Percentiles rank a stretch among this genome's conserved stretches.
phyloP scores from a whole-genome alignment of 2,797 vertebrate genomes.

The Coregonus suidteri region DNA sequence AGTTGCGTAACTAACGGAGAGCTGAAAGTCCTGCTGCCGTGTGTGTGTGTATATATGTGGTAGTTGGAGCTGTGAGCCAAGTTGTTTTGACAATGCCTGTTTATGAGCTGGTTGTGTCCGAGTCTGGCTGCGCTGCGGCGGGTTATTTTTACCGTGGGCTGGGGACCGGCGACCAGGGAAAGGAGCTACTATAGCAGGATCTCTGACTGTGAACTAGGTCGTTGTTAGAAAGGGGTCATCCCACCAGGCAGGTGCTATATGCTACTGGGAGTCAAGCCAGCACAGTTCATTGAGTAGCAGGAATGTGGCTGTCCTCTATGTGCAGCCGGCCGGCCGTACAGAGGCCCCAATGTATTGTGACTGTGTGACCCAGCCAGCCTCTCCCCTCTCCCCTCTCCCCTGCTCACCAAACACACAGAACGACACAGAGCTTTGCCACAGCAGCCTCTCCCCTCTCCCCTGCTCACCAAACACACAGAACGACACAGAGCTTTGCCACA shows the following conservation, averaged over 20 bases:
- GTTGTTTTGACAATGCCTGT: neutral
- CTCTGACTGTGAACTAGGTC: neutral
- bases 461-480: neutral
- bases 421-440: neutral
- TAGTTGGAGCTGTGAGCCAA: neutral
- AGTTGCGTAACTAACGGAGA: neutral
- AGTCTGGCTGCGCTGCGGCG: neutral
- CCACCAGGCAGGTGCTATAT: neutral
- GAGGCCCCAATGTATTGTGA: neutral
- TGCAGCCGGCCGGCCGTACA: neutral
- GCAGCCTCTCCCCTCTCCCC: neutral
- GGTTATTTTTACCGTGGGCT: neutral
- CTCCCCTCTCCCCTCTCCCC: neutral
- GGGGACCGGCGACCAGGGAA: neutral
- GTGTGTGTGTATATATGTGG: neutral
- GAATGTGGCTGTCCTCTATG: neutral
- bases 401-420: neutral
- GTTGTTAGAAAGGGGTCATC: neutral
- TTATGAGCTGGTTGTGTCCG: neutral
- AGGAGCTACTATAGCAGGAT: too few relatives aligned
- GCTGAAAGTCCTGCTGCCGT: neutral
- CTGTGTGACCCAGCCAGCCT: neutral
- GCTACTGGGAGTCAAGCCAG: neutral
- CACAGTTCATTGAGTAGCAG: neutral
- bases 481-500: neutral